Evolutionary conservation across 2,888 invertebrate species (phyloP).

Genomic region (Cheiracanthium punctorium): DNA sequence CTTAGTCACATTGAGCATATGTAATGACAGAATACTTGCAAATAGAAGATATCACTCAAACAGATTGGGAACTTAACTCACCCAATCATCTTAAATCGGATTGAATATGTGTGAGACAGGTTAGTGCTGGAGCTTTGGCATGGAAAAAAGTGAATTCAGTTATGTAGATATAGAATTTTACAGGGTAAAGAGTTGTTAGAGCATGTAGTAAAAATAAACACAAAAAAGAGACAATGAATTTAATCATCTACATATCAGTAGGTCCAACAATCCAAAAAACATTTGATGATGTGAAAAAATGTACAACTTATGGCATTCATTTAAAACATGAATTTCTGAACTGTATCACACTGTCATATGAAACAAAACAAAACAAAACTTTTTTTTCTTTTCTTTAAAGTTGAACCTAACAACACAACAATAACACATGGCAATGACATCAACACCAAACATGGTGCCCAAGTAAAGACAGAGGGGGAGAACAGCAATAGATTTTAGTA

Average conservation of each 20-base stretch:
- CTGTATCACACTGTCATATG: constrained; percentile 47
- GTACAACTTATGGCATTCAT: constrained; percentile 64
- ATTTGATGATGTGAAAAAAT: constrained; percentile 57
- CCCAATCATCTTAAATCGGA: too few relatives aligned
- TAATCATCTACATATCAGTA: constrained; percentile 66
- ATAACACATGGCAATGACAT: constrained; percentile 46
- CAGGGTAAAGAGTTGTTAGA: too few relatives aligned
- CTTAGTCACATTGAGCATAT: too few relatives aligned
- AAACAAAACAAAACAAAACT: constrained; percentile 21
- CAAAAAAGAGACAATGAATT: constrained; percentile 63
- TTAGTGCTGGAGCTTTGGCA: background rate
- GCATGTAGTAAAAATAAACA: background rate
- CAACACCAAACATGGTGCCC: constrained; percentile 40
- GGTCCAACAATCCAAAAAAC: constrained; percentile 69
- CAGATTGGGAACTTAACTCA: too few relatives aligned
- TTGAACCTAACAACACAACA: constrained; percentile 38
- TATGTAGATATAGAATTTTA: too few relatives aligned
- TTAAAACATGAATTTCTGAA: constrained; percentile 41
- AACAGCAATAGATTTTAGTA: constrained; percentile 68
- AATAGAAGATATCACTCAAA: too few relatives aligned
- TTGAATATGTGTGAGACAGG: too few relatives aligned
- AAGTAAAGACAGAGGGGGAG: constrained; percentile 38
- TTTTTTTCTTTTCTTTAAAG: too few relatives aligned
- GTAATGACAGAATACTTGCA: too few relatives aligned
- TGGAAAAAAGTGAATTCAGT: background rate